These are phyloP conservation scores for Drosophila neutralis DNA, from an alignment of 2,888 invertebrate species.

Conservation along the genomic window DNA sequence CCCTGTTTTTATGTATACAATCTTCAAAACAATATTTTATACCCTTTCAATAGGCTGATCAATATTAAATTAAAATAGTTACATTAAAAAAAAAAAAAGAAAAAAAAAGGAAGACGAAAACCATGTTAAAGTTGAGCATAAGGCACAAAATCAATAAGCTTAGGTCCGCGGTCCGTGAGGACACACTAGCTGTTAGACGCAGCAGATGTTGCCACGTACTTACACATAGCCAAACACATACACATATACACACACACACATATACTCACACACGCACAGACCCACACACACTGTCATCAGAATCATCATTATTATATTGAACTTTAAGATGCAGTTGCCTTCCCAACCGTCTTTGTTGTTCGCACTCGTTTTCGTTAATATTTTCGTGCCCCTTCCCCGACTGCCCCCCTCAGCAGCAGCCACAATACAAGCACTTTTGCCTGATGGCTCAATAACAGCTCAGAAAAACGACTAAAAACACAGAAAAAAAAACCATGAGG, in stretches of 20 bases:
- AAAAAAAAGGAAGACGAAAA: neutral
- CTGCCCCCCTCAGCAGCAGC: neutral
- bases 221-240: slow-evolving; percentile 5
- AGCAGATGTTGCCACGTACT: slow-evolving; percentile 24
- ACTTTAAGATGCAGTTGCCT: slow-evolving; percentile 29
- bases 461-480: slow-evolving; percentile 22
- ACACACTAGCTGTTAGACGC: slow-evolving; percentile 5
- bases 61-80: too few relatives aligned
- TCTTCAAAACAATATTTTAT: too few relatives aligned
- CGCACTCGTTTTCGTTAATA: neutral
- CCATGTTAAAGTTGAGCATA: slow-evolving; percentile 14
- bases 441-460: slow-evolving; percentile 37
- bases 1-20: too few relatives aligned
- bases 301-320: slow-evolving; percentile 28
- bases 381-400: neutral
- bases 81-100: too few relatives aligned
- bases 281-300: slow-evolving; percentile 12
- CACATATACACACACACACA: slow-evolving; percentile 1
- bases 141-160: slow-evolving; percentile 38
- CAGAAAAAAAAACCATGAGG: slow-evolving; percentile 7
- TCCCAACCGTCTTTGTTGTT: neutral
- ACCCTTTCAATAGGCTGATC: too few relatives aligned
- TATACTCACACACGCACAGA: neutral
- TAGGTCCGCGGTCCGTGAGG: neutral
- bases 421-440: slow-evolving; percentile 31